Percentiles rank a stretch among this genome's conserved stretches.
These are phyloP conservation scores for Drosophila asahinai DNA, from an alignment of 1,140 invertebrate species.

Conservation along the genomic window DNA sequence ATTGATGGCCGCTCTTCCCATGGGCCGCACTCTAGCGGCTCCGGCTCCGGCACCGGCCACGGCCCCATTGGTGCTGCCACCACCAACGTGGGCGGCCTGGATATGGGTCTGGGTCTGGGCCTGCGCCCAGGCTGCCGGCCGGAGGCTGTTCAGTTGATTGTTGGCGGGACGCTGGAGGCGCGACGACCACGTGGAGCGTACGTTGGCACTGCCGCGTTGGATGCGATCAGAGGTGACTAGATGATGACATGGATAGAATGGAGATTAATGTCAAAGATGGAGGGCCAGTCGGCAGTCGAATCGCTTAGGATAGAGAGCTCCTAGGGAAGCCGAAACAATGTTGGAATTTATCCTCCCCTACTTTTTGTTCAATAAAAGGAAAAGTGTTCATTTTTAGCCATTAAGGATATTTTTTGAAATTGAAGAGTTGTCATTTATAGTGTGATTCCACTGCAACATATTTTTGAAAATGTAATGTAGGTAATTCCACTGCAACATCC, in stretches of 20 bases:
- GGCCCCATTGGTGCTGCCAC: slow-evolving; percentile 33
- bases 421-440: too few relatives aligned
- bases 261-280: slow-evolving; percentile 75
- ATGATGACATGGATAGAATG: slow-evolving; percentile 69
- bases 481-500: too few relatives aligned
- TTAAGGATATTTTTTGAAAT: too few relatives aligned
- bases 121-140: slow-evolving; percentile 40
- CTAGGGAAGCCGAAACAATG: neutral
- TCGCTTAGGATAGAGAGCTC: neutral
- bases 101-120: slow-evolving; percentile 19
- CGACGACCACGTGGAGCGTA: slow-evolving; percentile 39
- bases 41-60: slow-evolving; percentile 10
- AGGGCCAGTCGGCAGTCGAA: slow-evolving; percentile 28
- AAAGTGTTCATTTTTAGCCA: too few relatives aligned
- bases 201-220: slow-evolving; percentile 36
- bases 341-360: too few relatives aligned
- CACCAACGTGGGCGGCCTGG: slow-evolving; percentile 20
- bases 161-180: slow-evolving; percentile 23
- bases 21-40: slow-evolving; percentile 35
- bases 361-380: too few relatives aligned
- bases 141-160: slow-evolving; percentile 33
- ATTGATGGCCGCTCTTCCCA: slow-evolving; percentile 27
- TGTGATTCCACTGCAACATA: too few relatives aligned
- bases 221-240: slow-evolving; percentile 54
- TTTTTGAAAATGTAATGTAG: too few relatives aligned